phyloP scores from a whole-genome alignment of 2,113 vertebrate species.

The Tetrax tetrax region DNA sequence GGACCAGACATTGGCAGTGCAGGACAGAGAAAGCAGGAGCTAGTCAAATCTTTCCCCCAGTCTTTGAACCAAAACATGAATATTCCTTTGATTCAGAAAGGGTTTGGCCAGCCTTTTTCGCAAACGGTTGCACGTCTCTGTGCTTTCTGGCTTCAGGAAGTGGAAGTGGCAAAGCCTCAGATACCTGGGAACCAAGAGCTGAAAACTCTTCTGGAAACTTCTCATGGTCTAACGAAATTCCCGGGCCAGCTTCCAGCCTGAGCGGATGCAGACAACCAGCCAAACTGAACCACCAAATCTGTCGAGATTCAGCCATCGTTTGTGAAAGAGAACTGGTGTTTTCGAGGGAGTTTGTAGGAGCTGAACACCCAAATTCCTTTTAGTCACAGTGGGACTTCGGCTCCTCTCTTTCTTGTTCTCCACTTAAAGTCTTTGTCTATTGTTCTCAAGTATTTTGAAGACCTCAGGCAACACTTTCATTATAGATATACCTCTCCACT shows the following conservation, averaged over 20 bases:
- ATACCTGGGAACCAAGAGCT: slow-evolving; percentile 67
- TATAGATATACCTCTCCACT: background rate
- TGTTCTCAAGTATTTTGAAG: background rate
- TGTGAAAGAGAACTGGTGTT: background rate
- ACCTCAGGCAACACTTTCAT: background rate
- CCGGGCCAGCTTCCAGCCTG: slow-evolving; percentile 55
- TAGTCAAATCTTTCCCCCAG: slow-evolving; percentile 46
- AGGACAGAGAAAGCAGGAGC: slow-evolving; percentile 45
- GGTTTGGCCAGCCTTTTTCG: slow-evolving; percentile 45
- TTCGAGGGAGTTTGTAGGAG: background rate
- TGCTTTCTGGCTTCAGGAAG: slow-evolving; percentile 46
- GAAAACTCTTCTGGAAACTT: slow-evolving; percentile 66
- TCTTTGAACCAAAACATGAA: slow-evolving; percentile 50
- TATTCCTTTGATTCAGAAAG: slow-evolving; percentile 59
- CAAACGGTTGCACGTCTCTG: slow-evolving; percentile 45
- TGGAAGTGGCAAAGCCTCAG: slow-evolving; percentile 65
- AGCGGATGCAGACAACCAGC: slow-evolving; percentile 48
- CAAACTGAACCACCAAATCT: slow-evolving; percentile 60
- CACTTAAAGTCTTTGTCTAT: background rate
- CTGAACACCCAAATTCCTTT: background rate
- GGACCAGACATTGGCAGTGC: slow-evolving; percentile 47
- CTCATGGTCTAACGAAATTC: slow-evolving; percentile 62
- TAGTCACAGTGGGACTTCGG: background rate
- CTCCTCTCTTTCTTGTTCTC: background rate
- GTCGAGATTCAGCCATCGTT: slow-evolving; percentile 27